phyloP scores from a whole-genome alignment of 2,113 vertebrate species.

The Silurus asotus region DNA sequence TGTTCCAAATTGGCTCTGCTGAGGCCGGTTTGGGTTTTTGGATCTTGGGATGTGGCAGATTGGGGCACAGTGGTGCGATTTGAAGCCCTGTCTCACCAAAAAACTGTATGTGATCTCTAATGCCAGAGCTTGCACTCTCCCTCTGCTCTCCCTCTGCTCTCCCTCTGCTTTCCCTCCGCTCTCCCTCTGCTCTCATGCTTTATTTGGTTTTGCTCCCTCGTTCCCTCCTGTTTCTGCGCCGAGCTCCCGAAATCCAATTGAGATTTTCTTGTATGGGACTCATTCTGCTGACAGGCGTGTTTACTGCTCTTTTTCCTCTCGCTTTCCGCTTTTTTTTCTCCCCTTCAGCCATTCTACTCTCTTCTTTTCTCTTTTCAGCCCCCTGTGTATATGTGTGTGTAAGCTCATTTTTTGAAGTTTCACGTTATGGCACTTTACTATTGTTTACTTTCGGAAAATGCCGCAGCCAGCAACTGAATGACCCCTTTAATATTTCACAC shows the following conservation, averaged over 20 bases:
- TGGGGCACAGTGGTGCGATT: constrained; percentile 26
- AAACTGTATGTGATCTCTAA: constrained; percentile 22
- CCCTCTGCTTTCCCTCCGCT: neutral
- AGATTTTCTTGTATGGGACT: constrained; percentile 35
- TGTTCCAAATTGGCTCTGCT: neutral
- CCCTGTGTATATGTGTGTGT: constrained; percentile 12
- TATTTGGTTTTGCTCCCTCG: constrained; percentile 37
- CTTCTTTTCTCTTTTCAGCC: neutral
- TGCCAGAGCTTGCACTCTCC: constrained; percentile 11
- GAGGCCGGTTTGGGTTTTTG: neutral
- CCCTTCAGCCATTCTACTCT: constrained; percentile 15
- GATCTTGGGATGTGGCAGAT: constrained; percentile 1
- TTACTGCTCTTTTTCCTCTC: constrained; percentile 30
- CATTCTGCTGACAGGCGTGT: constrained; percentile 52
- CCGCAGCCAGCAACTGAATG: constrained; percentile 36
- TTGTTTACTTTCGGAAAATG: constrained; percentile 45
- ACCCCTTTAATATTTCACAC: constrained; percentile 50
- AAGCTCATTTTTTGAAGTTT: constrained; percentile 33
- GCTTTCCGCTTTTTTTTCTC: neutral
- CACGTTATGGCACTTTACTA: constrained; percentile 42
- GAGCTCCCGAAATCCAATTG: constrained; percentile 32
- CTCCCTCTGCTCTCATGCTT: constrained; percentile 10
- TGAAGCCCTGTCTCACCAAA: constrained; percentile 7
- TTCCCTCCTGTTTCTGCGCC: constrained; percentile 16
- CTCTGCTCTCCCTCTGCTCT: neutral